Conservation (phyloP, 2,888 invertebrate genomes). For the Microctonus hyperodae region DNA sequence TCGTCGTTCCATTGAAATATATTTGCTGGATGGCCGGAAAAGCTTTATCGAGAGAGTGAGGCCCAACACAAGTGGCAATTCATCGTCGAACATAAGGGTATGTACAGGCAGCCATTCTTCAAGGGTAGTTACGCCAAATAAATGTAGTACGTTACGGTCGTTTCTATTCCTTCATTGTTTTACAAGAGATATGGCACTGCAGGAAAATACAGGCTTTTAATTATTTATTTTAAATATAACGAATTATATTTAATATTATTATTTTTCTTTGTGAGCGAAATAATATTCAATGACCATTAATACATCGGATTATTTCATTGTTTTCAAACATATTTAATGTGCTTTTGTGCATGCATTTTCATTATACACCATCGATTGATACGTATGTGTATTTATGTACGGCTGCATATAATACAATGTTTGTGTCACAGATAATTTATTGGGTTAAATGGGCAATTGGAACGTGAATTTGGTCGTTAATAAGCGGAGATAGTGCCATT, state of each 20-base stretch:
- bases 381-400: too few species aligned
- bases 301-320: not conserved
- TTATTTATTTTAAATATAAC: not conserved
- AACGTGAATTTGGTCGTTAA: not conserved
- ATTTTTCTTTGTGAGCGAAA: not conserved
- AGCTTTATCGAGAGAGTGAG: constrained; percentile 36
- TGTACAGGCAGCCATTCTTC: constrained; percentile 25
- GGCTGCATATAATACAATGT: not conserved
- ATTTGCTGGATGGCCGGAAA: constrained; percentile 35
- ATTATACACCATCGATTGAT: not conserved
- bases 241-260: not conserved
- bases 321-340: not conserved
- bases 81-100: constrained; percentile 29
- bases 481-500: not conserved
- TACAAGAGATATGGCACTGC: not conserved
- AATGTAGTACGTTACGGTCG: constrained; percentile 35
- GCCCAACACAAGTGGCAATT: constrained; percentile 29
- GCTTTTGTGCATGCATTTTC: not conserved
- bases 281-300: not conserved
- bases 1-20: constrained; percentile 40
- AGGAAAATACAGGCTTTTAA: too few species aligned
- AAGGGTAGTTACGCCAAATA: constrained; percentile 40
- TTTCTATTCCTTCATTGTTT: constrained; percentile 3
- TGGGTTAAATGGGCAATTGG: not conserved
- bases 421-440: not conserved